phyloP scores from a whole-genome alignment of 2,113 vertebrate genomes.

The Irena cyanogastra region DNA sequence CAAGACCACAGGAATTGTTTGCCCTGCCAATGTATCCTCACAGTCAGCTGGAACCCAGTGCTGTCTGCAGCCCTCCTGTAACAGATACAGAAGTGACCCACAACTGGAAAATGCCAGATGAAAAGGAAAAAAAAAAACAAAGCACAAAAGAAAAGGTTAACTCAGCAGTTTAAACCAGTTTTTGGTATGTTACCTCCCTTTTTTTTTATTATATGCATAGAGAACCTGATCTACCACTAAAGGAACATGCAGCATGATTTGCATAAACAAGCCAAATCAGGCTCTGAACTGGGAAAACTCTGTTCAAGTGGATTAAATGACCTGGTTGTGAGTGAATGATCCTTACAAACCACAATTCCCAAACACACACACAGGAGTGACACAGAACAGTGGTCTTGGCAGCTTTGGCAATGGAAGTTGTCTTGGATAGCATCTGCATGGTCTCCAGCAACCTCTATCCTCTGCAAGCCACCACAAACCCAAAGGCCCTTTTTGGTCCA shows the following conservation, averaged over 20 bases:
- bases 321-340: background rate
- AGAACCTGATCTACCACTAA: slow-evolving; percentile 62
- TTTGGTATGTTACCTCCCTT: slow-evolving; percentile 55
- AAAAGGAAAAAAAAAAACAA: background rate
- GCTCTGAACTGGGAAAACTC: slow-evolving; percentile 9
- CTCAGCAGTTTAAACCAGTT: slow-evolving; percentile 43
- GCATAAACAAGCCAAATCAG: slow-evolving; percentile 30
- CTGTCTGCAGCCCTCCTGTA: slow-evolving; percentile 42
- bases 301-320: slow-evolving; percentile 10
- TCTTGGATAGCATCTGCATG: background rate
- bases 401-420: background rate
- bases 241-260: slow-evolving; percentile 60
- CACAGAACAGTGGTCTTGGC: background rate
- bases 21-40: slow-evolving; percentile 23
- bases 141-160: background rate
- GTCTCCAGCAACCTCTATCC: background rate
- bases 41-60: background rate
- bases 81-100: background rate
- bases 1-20: background rate
- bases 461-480: background rate
- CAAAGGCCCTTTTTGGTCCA: slow-evolving; percentile 68
- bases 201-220: slow-evolving; percentile 64
- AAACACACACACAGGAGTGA: background rate
- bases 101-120: slow-evolving; percentile 9
- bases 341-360: background rate